Base-by-base conservation (phyloP, 2,888 invertebrate genomes). In the Tachystola acroxantha region DNA sequence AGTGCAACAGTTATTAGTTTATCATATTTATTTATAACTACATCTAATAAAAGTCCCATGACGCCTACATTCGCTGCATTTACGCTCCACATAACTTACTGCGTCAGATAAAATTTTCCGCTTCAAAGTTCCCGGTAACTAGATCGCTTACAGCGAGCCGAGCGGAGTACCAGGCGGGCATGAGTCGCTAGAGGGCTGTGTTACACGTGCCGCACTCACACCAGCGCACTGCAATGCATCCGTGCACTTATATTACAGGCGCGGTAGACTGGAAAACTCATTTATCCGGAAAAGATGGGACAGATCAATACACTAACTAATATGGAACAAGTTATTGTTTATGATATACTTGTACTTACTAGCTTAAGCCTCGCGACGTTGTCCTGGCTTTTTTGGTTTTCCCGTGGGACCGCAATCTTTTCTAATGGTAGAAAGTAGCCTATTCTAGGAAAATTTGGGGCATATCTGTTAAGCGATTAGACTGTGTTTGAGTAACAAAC, bases 151-250 rank as follows among this genome's bases (percentile, higher is more conserved):
- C 76, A 76, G 66, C 74, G 64, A 42, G 50, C 58, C 62, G 69
- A 55, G 60, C 57, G 48, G 42, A 51, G 51, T 69, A 76, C 74
- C 50, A 71, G 77, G 75, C 40, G 46, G 37, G 56, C 67, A 75
- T 64, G 47, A 46, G 40, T 44, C 45, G 46, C 34, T 50, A 53
- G 57, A 49, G 50, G 52, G 50, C 51, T 45, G 39, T 16, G 28
- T 76, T 76, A 76, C 76, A 76, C 71, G 73, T 73, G 72, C 52
- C 60, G 36, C 64, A 68, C 78, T 39, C 76, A 73, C 78, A 80
- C 78, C 57, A 10, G 16, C 19, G 20, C 2, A 29, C 10, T n/a
- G 24, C 24, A 10, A 24, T 28, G 27, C 20, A 42, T 29, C 32
- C 22, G 13, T 42, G 50, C 53, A 57, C 37, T 50, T 44, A 39